Evolutionary conservation across 2,113 vertebrate species (phyloP).

Genomic region (Chaetodon auriga): DNA sequence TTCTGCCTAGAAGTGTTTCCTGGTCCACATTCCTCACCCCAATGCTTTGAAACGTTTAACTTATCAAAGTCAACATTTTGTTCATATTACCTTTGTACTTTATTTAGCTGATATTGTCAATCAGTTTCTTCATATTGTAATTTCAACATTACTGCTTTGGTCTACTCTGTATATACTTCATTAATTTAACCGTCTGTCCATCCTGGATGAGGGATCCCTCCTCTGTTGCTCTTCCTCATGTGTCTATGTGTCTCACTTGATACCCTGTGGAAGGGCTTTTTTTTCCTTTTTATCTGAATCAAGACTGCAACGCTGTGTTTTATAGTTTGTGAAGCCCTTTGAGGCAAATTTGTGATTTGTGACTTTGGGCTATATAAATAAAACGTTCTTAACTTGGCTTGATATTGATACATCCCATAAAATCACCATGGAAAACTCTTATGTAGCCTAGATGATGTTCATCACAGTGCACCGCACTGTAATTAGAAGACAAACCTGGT

Average conservation of each 20-base stretch:
- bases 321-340: not conserved
- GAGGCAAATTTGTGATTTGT: conserved; percentile 7
- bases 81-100: not conserved
- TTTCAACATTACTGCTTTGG: not conserved
- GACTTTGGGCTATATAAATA: conserved; percentile 21
- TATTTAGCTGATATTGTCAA: too few relatives aligned
- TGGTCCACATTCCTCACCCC: not conserved
- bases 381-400: not conserved
- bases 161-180: not conserved
- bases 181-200: not conserved
- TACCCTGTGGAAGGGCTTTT: not conserved
- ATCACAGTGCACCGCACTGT: conserved; percentile 19
- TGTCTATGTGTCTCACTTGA: not conserved
- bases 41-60: not conserved
- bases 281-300: not conserved
- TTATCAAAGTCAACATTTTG: not conserved
- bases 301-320: not conserved
- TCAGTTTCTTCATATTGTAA: not conserved
- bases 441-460: conserved; percentile 2
- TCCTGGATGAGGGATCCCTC: not conserved
- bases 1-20: not conserved
- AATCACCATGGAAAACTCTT: conserved; percentile 44
- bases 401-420: conserved; percentile 22
- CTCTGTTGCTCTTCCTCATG: not conserved
- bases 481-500: conserved; percentile 48